Conservation (phyloP, 2,113 vertebrate genomes). For the Pimephales promelas region DNA sequence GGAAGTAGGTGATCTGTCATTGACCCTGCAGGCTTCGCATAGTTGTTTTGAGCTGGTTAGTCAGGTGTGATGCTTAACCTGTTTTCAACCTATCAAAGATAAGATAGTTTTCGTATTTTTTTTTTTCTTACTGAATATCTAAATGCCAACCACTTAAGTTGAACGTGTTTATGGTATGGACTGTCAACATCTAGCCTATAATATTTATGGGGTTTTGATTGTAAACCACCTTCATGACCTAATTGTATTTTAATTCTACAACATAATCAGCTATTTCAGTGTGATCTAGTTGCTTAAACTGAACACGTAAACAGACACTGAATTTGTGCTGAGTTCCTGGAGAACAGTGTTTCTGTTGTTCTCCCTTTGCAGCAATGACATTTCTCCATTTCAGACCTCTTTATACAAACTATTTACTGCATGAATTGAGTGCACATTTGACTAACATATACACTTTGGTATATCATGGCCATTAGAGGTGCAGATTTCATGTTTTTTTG, state of each 20-base stretch:
- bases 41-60: slow-evolving; percentile 6
- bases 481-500: background rate
- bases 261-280: background rate
- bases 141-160: background rate
- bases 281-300: background rate
- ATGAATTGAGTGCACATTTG: background rate
- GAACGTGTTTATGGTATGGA: background rate
- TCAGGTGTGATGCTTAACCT: background rate
- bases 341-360: background rate
- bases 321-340: background rate
- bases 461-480: background rate
- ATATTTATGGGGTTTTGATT: background rate
- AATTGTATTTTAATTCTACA: background rate
- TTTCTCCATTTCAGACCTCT: background rate
- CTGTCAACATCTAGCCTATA: background rate
- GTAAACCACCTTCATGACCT: background rate
- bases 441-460: background rate
- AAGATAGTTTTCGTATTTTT: background rate
- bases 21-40: background rate
- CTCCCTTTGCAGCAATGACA: background rate
- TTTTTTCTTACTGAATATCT: background rate
- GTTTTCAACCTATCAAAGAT: background rate
- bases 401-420: background rate
- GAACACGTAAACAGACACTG: background rate
- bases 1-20: background rate